These are phyloP conservation scores for Cherax destructor DNA, from an alignment of 1,140 invertebrate species.

Conservation along the genomic window DNA sequence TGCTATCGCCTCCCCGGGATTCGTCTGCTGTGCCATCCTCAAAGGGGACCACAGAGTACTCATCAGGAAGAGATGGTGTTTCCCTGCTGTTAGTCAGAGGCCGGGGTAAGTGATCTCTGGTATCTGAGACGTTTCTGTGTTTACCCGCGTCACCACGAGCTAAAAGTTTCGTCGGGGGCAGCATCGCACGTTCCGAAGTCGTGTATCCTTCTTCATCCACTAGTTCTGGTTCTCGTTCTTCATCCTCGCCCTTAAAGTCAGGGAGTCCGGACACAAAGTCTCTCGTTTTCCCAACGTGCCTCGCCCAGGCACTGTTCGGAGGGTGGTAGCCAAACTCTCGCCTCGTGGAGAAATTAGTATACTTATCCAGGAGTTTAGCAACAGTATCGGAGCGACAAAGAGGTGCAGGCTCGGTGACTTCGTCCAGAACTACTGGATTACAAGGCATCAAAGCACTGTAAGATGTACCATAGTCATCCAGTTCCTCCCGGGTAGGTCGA, in stretches of 20 bases:
- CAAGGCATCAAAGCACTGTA: conserved; percentile 59
- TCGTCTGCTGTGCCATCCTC: neutral
- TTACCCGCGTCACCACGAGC: neutral
- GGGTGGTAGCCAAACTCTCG: conserved; percentile 62
- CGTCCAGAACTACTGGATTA: conserved; percentile 40
- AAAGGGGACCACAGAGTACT: neutral
- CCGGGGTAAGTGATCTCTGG: conserved; percentile 8
- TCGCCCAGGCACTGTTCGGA: conserved; percentile 18
- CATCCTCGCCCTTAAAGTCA: neutral
- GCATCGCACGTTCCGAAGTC: neutral
- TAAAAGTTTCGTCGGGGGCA: neutral
- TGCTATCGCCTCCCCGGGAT: neutral
- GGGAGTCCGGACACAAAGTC: conserved; percentile 9
- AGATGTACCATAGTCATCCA: conserved; percentile 36
- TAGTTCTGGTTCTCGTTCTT: neutral
- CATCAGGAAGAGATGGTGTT: no score
- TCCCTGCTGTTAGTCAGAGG: neutral
- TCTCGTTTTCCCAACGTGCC: conserved; percentile 1
- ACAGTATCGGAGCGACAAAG: conserved; percentile 68
- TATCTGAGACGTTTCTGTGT: neutral
- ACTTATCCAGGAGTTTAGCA: conserved; percentile 68
- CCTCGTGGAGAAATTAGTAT: conserved; percentile 56
- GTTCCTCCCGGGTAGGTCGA: conserved; percentile 34
- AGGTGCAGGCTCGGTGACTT: conserved; percentile 22
- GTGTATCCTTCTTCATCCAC: conserved; percentile 22